Base-by-base conservation (phyloP, 2,113 vertebrate genomes). In the Esox niger region DNA sequence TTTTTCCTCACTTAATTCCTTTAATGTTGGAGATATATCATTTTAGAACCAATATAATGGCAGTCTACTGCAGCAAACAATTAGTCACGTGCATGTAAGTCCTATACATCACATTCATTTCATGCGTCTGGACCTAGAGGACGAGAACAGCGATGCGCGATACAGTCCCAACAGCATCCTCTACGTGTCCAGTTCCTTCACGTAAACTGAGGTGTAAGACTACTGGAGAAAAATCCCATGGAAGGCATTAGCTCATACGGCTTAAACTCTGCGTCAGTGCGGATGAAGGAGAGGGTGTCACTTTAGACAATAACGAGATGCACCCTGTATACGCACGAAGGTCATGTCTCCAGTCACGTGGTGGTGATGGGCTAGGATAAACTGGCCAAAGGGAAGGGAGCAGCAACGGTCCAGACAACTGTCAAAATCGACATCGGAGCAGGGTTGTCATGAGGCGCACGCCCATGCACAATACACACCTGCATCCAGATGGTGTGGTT, bases 41-140 rank as follows among this genome's bases (percentile, higher is more conserved):
- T 75, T 74, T 90, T 89, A 80, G 89, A 86, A 81, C 89, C 73
- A 75, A 75, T 83, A 82, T 69, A 62, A 90, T 79, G 87, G 91
- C 84, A 90, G 82, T 88, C 90, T 90, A 89, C 86, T 83, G 88
- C 89, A 90, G 89, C 86, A 89, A 87, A 91, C 90, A 86, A 88
- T 88, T 88, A 89, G 88, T 30, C 61, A 71, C 86, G 89, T 93
- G 92, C 91, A 91, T 80, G 77, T 84, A 76, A 64, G 78, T 82
- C 80, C 73, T 78, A 79, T 90, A 88, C 87, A 84, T 80, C 88
- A 88, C 88, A 90, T 88, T 88, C 71, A 82, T 87, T 88, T 91
- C 90, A 90, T 87, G 89, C 92, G 89, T 91, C 86, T 90, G 76
- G 75, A 76, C 77, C 59, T 59, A 65, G 77, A 67, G 66, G 9